Base-by-base conservation (phyloP, 92 coral and sea anemone genomes). In the Phymanthus crucifer region DNA sequence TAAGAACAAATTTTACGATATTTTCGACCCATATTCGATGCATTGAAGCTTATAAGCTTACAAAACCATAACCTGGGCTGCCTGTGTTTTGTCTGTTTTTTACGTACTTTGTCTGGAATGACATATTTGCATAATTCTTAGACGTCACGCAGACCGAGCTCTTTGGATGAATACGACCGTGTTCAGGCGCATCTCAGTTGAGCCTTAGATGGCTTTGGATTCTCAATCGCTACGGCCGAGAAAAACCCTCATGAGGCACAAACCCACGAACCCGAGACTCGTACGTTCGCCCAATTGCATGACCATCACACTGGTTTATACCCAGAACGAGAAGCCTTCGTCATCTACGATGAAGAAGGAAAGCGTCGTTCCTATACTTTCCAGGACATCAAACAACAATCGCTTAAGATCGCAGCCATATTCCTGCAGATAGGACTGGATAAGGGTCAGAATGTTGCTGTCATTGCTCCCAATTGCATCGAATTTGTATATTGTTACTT, bases 201-300 rank as follows among this genome's bases (percentile, higher is more conserved):
- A 37, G 48, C 13, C 48, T 5, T 43, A 8, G 14, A 9, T 9
- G 13, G 48, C 13, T 5, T 43, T 43, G 1, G 13, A 1, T 43
- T 43, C 48, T 43, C 14, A 43, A 43, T 54, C 64, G 64, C 64
- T 21, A 54, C n/a, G 64, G 64, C 6, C 24, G 1, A 54, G 64
- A 54, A 56, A 45, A 76, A 57, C 80, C 7, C 26, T 4, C 18
- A 47, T 27, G n/a, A 76, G 45, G 32, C 80, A 12, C 31, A 31
- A 3, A 8, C 86, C 48, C 24, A 21, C 14, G 34, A 80, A 19
- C 8, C 66, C 34, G 86, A 82, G 50, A 70, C 58, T 35, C 68
- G 86, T 74, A 81, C 85, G 2, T 70, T 81, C 56, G 73, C 58
- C 29, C 85, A 81, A 40, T 74, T 74, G 13, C 79, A 73, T 48